Conservation (phyloP, 1,140 invertebrate genomes). For the Cyrtorhinus lividipennis region DNA sequence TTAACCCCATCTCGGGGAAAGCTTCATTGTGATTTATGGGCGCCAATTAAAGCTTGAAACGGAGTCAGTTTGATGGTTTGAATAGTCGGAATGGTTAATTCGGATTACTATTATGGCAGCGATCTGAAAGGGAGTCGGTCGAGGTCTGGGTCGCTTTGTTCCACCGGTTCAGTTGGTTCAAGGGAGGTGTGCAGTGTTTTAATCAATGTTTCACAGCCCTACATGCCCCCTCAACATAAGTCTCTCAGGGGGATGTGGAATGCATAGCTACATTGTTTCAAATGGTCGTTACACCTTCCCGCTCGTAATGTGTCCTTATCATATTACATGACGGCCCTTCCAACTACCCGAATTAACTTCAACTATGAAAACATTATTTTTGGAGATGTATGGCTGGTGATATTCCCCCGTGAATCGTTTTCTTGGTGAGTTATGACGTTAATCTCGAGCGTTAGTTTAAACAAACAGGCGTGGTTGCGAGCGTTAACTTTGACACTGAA, state of each 20-base stretch:
- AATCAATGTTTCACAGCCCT: not conserved
- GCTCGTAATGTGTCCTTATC: conserved; percentile 1
- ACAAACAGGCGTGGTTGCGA: no score
- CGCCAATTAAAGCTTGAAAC: not conserved
- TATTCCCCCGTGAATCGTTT: not conserved
- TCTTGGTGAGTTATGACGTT: no score
- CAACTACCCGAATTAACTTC: not conserved
- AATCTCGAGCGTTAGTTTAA: no score
- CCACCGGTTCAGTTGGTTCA: not conserved
- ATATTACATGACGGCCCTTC: conserved; percentile 3
- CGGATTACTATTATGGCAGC: conserved; percentile 1
- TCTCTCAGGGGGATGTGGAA: conserved; percentile 1
- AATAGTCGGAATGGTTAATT: conserved; percentile 8
- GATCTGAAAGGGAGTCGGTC: conserved; percentile 2
- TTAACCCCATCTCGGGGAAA: not conserved
- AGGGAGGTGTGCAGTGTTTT: not conserved
- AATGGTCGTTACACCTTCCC: conserved; percentile 9
- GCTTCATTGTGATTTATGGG: conserved; percentile 9
- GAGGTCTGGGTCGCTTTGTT: not conserved
- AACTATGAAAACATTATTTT: conserved; percentile 5
- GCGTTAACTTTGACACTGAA: no score
- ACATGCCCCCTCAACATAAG: conserved; percentile 3
- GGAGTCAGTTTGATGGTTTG: conserved; percentile 5
- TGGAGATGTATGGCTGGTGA: not conserved
- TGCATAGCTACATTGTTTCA: conserved; percentile 2